Evolutionary conservation across 1,140 invertebrate genomes (phyloP).

Genomic region (Macrocentrus cingulum): DNA sequence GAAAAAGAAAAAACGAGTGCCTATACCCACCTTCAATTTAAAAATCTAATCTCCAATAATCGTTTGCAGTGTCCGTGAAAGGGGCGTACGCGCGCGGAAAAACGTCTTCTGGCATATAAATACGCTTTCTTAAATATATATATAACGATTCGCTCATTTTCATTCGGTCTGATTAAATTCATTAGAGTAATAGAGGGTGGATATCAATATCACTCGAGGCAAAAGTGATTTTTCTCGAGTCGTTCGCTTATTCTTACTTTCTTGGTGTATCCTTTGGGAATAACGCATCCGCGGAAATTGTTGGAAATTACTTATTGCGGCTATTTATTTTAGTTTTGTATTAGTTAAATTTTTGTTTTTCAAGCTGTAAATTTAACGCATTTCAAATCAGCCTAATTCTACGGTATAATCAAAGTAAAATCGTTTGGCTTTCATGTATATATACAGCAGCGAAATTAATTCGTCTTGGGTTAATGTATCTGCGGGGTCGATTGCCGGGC

Average conservation of each 20-base stretch:
- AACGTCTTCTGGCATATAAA: conserved; percentile 35
- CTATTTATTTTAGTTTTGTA: too few species aligned
- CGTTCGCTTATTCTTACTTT: conserved; percentile 9
- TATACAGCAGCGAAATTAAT: too few species aligned
- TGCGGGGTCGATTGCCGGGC: too few species aligned
- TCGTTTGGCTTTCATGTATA: too few species aligned
- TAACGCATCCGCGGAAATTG: neutral
- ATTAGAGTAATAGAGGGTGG: conserved; percentile 55
- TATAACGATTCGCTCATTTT: conserved; percentile 44
- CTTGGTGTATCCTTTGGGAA: conserved; percentile 1
- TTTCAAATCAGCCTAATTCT: too few species aligned
- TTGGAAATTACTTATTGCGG: too few species aligned
- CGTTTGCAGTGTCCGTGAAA: conserved; percentile 46
- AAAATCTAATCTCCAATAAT: conserved; percentile 61
- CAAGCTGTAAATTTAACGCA: too few species aligned
- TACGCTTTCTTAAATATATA: conserved; percentile 28
- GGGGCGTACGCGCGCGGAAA: conserved; percentile 21
- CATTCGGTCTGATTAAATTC: conserved; percentile 60
- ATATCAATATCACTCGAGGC: conserved; percentile 54
- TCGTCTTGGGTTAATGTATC: too few species aligned
- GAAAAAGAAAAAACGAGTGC: conserved; percentile 17
- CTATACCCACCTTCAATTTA: conserved; percentile 55
- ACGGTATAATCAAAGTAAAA: too few species aligned
- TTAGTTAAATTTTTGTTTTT: too few species aligned
- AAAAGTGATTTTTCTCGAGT: conserved; percentile 40